Conservation (phyloP, 2,113 vertebrate genomes). For the Cathartes aura region DNA sequence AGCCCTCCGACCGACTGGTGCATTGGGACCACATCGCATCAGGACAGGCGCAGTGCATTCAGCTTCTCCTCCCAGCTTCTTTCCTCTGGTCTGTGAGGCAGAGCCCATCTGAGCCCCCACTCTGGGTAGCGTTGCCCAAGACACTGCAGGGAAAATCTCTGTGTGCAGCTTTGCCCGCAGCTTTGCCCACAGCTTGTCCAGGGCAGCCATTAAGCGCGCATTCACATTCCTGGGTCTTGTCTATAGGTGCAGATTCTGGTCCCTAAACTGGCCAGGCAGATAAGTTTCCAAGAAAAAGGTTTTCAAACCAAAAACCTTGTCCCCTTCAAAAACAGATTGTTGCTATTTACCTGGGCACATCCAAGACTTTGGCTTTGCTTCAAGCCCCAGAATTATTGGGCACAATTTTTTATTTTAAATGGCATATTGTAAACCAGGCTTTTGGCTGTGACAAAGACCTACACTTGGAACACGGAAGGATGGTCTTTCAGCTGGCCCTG, state of each 20-base stretch:
- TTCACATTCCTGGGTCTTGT: background rate
- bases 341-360: background rate
- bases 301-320: background rate
- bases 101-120: fast-evolving
- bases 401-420: background rate
- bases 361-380: background rate
- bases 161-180: background rate
- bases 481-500: background rate
- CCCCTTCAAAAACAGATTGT: background rate
- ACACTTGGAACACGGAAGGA: background rate
- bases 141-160: background rate
- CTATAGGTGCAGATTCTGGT: background rate
- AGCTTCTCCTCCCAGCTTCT: background rate
- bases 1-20: background rate
- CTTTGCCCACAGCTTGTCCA: too few species aligned
- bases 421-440: background rate
- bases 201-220: background rate
- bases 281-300: background rate
- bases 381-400: background rate
- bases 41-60: background rate
- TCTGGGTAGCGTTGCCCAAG: background rate
- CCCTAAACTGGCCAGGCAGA: background rate
- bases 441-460: background rate
- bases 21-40: background rate
- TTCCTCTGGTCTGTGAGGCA: background rate